Evolutionary conservation across 2,113 vertebrate genomes (phyloP), one percentile per base, ranked within the genome.

Genomic region (Eptesicus fuscus): DNA sequence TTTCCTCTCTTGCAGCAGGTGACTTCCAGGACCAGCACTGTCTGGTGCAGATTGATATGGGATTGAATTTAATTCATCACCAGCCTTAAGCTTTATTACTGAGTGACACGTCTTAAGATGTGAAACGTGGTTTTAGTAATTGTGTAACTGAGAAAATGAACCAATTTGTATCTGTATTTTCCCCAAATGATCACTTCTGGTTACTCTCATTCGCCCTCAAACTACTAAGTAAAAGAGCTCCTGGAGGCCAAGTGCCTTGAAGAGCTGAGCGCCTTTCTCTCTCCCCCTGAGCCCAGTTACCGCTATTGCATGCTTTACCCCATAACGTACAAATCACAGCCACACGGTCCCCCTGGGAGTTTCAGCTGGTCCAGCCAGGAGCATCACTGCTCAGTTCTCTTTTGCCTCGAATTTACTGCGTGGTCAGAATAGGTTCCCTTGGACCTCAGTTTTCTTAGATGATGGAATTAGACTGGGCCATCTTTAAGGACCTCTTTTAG

Each of bases 291-390:
- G 83, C 42, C 23, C 51, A 76, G 83, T 71, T 17, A 28, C 74
- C n/a, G 28, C 69, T 49, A 6, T 4, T 12, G 28, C 1, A 0
- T 5, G 2, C 28, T 83, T 83, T 17, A 25, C 2, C 51, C 42
- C n/a, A 10, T 14, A 2, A 49, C 17, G 76, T 47, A 23, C 44
- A 63, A 40, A 42, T 74, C 78, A 32, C 32, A 8, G 83, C 4
- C 4, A 5, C 51, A 2, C 0, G 2, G 37, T 32, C 40, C 0
- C 9, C 2, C 25, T 1, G 12, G 7, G 44, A 18, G 20, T 53
- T 42, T 59, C 16, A 0, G 61, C 63, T 3, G 30, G 28, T n/a
- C 40, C 10, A 14, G 6, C 23, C 28, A 0, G 28, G 37, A 40
- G 5, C 2, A 1, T 18, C 0, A 18, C 40, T 1, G 42, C 53